These are phyloP conservation scores for Pseudocheirus occidentalis DNA, from an alignment of 2,797 vertebrate species.

Conservation along the genomic window DNA sequence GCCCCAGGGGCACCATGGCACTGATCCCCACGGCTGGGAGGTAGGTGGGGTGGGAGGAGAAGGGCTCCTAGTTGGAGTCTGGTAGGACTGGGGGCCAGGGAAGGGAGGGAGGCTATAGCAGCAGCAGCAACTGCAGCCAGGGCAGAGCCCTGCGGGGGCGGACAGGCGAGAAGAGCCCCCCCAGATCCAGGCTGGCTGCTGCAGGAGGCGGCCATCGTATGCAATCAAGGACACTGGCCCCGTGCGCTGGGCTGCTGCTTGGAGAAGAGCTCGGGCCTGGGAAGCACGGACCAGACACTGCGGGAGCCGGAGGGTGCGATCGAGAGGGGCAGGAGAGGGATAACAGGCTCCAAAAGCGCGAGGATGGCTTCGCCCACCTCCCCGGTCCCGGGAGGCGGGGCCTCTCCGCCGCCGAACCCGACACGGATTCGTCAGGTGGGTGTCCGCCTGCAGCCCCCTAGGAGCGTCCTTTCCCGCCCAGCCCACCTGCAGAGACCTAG, in stretches of 20 bases:
- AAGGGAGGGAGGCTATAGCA: background rate
- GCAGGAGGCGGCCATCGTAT: background rate
- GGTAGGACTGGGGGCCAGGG: background rate
- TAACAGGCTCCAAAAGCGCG: conserved; percentile 77
- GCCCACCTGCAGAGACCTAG: background rate
- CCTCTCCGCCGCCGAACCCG: conserved; percentile 84
- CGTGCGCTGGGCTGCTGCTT: background rate
- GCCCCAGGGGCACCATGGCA: conserved; percentile 33
- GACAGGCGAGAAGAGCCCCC: background rate
- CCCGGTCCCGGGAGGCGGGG: conserved; percentile 87
- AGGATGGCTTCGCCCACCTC: conserved; percentile 91
- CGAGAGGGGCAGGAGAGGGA: conserved; percentile 79
- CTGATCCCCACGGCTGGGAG: background rate
- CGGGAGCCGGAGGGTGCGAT: conserved; percentile 21
- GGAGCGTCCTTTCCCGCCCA: background rate
- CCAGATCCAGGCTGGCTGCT: conserved; percentile 6
- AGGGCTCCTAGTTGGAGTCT: background rate
- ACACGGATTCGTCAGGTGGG: conserved; percentile 91
- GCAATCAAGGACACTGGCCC: background rate
- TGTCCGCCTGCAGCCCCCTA: conserved; percentile 69
- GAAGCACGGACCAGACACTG: background rate
- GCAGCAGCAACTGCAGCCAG: background rate
- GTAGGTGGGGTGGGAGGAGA: conserved; percentile 40
- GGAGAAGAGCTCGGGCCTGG: background rate
- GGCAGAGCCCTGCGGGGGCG: conserved; percentile 11